A percentile compares a stretch with the other conserved stretches of the same genome.
These are phyloP conservation scores for Martes martes DNA, from an alignment of 2,113 vertebrate species.

Conservation along the genomic window DNA sequence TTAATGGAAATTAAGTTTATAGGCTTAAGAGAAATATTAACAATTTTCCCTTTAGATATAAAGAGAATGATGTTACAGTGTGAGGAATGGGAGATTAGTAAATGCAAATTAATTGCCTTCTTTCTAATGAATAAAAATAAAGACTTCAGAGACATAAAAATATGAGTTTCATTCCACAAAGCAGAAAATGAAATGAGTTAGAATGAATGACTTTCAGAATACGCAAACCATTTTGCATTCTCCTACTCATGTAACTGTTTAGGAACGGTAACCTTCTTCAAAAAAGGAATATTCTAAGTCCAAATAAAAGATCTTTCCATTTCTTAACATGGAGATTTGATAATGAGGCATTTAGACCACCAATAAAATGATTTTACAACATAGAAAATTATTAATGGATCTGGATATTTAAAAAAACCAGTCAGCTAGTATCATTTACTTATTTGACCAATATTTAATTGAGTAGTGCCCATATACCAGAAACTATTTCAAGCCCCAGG, in stretches of 20 bases:
- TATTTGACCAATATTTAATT: background rate
- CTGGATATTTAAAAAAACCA: background rate
- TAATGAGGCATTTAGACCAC: background rate
- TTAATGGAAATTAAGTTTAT: constrained; percentile 65
- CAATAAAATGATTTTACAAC: background rate
- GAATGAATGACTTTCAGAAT: constrained; percentile 9
- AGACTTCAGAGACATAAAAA: constrained; percentile 69
- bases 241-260: background rate
- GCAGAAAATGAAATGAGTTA: constrained; percentile 17
- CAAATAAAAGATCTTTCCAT: background rate
- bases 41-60: constrained; percentile 67
- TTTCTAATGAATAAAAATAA: constrained; percentile 70
- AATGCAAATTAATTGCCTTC: constrained; percentile 73
- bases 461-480: background rate
- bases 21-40: constrained; percentile 65
- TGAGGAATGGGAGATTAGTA: constrained; percentile 61
- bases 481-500: background rate
- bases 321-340: background rate
- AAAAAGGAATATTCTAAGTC: background rate
- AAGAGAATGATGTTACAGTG: constrained; percentile 51
- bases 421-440: background rate
- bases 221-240: background rate
- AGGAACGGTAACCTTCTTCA: background rate
- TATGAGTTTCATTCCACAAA: constrained; percentile 38
- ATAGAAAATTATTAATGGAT: background rate